Evolutionary conservation across 2,888 invertebrate genomes (phyloP), one percentile per base, ranked within the genome.

Genomic region (Conomelus anceps): DNA sequence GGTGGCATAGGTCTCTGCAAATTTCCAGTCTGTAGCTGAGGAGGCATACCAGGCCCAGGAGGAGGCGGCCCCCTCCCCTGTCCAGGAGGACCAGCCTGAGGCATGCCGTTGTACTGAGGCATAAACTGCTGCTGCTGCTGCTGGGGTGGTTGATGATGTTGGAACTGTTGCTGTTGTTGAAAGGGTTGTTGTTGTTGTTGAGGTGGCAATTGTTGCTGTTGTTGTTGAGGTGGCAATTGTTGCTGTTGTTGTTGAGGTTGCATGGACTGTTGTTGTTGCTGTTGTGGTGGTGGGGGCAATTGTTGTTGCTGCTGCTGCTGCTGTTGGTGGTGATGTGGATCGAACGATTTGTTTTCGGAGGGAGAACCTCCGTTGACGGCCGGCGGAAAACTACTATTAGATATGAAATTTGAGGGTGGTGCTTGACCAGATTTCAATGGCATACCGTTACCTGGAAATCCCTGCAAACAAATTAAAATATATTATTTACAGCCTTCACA

Each of bases 91-190:
- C n/a, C n/a, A n/a, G 91, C 90, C 63, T 84, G 84, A 7, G 23
- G 86, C 86, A 86, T 22, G 13, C 86, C 92, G 91, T 89, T 91
- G 92, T 91, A 92, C 92, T 63, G 92, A 90, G n/a, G 29, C 92
- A 88, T 20, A 7, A 63, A 63, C 63, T 63, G 63, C n/a, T 63
- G 20, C n/a, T 63, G 63, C 4, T 84, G 88, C 22, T 87, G 89
- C 1, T 63, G 84, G 0, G 26, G 86, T 13, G 13, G 85, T 29
- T 23, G 87, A n/a, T 86, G 89, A 22, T 22, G 88, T 22, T 29
- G 89, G n/a, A 34, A n/a, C 17, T 88, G 29, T 26, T 20, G 87
- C 22, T 84, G 89, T 17, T 85, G 85, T 11, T 1, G 85, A 9
- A 13, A n/a, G 22, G 23, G 87, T 87, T 24, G 23, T n/a, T 23